Percentiles rank a stretch among this genome's conserved stretches.
phyloP scores from a whole-genome alignment of 2,113 vertebrate genomes.

The Microcebus griseorufus region DNA sequence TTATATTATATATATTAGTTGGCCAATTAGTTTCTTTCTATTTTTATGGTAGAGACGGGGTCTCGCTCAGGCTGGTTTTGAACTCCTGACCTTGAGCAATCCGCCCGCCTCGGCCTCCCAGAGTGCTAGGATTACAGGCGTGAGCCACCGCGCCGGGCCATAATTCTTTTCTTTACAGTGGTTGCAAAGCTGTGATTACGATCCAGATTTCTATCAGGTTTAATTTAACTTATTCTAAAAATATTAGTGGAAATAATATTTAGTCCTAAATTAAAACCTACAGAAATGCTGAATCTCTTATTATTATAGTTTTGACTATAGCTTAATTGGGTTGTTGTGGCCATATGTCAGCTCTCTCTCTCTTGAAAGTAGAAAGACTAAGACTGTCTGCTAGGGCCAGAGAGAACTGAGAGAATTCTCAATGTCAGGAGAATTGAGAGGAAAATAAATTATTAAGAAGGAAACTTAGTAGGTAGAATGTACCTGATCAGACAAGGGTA shows the following conservation, averaged over 20 bases:
- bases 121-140: too few relatives aligned
- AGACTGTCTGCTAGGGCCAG: neutral
- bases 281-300: neutral
- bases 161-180: neutral
- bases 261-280: constrained; percentile 2
- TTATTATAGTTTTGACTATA: constrained; percentile 14
- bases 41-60: too few relatives aligned
- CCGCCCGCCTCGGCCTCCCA: too few relatives aligned
- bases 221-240: constrained; percentile 47
- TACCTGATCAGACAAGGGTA: neutral
- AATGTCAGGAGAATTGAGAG: neutral
- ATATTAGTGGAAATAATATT: neutral
- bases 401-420: too few relatives aligned
- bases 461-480: neutral
- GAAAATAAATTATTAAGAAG: neutral
- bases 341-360: neutral
- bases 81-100: too few relatives aligned
- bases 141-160: too few relatives aligned
- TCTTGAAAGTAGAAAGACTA: neutral
- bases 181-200: neutral
- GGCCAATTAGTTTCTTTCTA: too few relatives aligned
- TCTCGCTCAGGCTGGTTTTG: too few relatives aligned
- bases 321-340: neutral
- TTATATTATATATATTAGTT: too few relatives aligned
- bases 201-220: neutral